A percentile compares a stretch with the other conserved stretches of the same genome.
These are phyloP conservation scores for Salvelinus namaycush DNA, from an alignment of 2,113 vertebrate species.

Conservation along the genomic window DNA sequence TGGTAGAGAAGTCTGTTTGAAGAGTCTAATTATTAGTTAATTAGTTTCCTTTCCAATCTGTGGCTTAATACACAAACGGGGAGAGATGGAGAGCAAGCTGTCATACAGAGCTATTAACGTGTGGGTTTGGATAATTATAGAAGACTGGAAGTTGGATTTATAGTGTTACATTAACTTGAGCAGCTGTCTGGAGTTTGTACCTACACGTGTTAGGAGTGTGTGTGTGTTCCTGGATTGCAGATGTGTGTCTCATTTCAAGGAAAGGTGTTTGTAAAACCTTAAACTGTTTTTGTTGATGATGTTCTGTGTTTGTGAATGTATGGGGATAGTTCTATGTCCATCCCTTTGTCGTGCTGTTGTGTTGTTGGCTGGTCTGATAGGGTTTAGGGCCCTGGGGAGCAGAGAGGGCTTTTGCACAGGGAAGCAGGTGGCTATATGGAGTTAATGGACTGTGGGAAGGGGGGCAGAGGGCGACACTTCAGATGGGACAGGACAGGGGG, in stretches of 20 bases:
- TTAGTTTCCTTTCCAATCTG: slow-evolving; percentile 67
- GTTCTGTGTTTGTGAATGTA: neutral
- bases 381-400: neutral
- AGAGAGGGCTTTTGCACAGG: neutral
- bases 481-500: neutral
- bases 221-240: too few relatives aligned
- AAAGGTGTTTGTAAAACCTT: neutral
- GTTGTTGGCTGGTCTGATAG: slow-evolving; percentile 39
- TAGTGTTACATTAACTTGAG: slow-evolving; percentile 9
- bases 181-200: neutral
- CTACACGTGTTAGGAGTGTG: too few relatives aligned
- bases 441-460: slow-evolving; percentile 19
- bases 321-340: slow-evolving; percentile 1
- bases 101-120: slow-evolving; percentile 38
- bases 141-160: slow-evolving; percentile 37
- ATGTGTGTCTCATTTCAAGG: too few relatives aligned
- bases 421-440: slow-evolving; percentile 27
- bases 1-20: slow-evolving; percentile 61
- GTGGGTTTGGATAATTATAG: slow-evolving; percentile 55
- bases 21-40: slow-evolving; percentile 78
- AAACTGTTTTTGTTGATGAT: neutral
- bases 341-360: slow-evolving; percentile 37
- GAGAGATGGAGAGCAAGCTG: slow-evolving; percentile 60
- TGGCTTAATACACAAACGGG: slow-evolving; percentile 53
- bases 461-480: neutral